Evolutionary conservation across 2,113 vertebrate species (phyloP).

Genomic region (Plectropomus leopardus): DNA sequence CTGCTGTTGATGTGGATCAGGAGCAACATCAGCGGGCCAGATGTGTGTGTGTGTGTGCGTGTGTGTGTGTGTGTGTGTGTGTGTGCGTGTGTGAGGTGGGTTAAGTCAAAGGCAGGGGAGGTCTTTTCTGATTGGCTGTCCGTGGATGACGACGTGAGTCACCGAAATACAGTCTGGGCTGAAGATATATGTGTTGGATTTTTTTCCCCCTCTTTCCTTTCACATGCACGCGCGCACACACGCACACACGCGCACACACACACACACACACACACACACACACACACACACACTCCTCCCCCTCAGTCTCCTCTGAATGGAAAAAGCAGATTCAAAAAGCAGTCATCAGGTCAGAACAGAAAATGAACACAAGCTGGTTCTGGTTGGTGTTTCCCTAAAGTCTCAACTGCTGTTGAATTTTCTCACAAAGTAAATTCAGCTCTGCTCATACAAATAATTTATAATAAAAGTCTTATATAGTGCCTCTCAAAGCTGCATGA

Average conservation of each 20-base stretch:
- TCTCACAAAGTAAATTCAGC: not conserved
- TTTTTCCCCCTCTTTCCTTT: not conserved
- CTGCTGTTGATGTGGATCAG: conserved; percentile 13
- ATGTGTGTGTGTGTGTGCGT: conserved; percentile 19
- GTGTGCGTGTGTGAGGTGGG: conserved; percentile 4
- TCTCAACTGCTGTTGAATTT: not conserved
- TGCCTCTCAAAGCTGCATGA: not conserved
- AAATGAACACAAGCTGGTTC: conserved; percentile 28
- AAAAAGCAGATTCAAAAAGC: conserved; percentile 56
- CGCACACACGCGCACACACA: not conserved
- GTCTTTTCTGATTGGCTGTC: conserved; percentile 34
- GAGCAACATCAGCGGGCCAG: conserved; percentile 50
- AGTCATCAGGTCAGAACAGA: conserved; percentile 23
- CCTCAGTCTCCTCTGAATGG: conserved; percentile 19
- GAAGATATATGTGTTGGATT: not conserved
- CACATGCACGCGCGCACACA: not conserved
- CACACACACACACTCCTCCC: not conserved
- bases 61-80: conserved; percentile 9
- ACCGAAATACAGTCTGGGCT: not conserved
- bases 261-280: conserved; percentile 15
- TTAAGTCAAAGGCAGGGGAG: not conserved
- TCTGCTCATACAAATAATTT: too few species aligned
- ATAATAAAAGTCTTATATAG: too few species aligned
- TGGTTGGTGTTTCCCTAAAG: conserved; percentile 2
- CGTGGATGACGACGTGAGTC: conserved; percentile 11